Evolutionary conservation across 1,140 invertebrate genomes (phyloP), one percentile per base, ranked within the genome.

Genomic region (Mactra quadrangularis): DNA sequence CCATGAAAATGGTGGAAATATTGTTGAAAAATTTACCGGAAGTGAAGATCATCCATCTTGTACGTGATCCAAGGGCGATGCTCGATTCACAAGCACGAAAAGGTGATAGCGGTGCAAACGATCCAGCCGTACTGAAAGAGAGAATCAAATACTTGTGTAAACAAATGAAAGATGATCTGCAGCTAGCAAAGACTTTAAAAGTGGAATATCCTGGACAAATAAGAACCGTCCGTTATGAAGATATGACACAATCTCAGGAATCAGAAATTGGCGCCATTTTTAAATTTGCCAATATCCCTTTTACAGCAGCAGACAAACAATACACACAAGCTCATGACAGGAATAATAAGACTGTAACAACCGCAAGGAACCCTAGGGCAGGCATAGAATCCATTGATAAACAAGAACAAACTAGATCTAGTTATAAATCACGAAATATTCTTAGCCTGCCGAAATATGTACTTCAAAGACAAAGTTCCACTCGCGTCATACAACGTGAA

Each of bases 21-120:
- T 53, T 74, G 50, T 31, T 74, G 1, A 4, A 55, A 3, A 25
- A 17, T 38, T 57, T 38, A 11, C 17, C 7, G 13, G 33, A 74
- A 25, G 29, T 74, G 25, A 74, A 74, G 27, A 33, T 74, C 13
- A 53, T 74, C 33, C 71, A 74, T 59, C 38, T 74, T 13, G 3
- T 74, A 15, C 6, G 71, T 15, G 71, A 74, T 59, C 71, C 71
- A 7, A 47, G 71, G 0, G 71, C 71, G n/a, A 74, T 74, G 71
- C 15, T 74, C 2, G 71, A 74, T 25, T 74, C 71, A 13, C 71
- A 74, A 47, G 52, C 29, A 3, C 3, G 71, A 6, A 74, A 74
- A 27, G 19, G 31, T 6, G 71, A 74, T 35, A 57, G 25, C 29
- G 35, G 35, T 6, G 47, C 71, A 11, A 52, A 74, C 1, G 38